Conservation (phyloP, 2,113 vertebrate species). For the Pedetes capensis region DNA sequence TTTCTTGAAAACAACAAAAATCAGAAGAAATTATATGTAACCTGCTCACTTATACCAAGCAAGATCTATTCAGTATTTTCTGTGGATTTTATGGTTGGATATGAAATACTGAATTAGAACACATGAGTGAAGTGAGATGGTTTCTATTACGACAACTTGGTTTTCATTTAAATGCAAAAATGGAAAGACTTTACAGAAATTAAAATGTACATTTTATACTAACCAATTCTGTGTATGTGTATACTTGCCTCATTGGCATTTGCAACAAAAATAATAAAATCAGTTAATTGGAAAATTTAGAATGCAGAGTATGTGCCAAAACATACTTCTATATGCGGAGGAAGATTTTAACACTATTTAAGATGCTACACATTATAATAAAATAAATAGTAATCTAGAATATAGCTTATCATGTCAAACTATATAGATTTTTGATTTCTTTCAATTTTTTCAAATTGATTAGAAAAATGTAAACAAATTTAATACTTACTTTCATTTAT, state of each 20-base stretch:
- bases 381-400: slow-evolving; percentile 2
- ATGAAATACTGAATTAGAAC: slow-evolving; percentile 9
- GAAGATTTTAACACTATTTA: not conserved
- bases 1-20: not conserved
- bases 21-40: not conserved
- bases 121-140: not conserved
- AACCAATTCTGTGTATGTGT: not conserved
- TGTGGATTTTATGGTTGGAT: not conserved
- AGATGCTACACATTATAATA: not conserved
- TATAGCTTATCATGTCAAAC: not conserved
- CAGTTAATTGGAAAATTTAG: not conserved
- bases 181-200: not conserved
- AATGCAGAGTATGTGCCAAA: not conserved
- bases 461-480: not conserved
- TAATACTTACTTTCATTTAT: not conserved
- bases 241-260: not conserved
- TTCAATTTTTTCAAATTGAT: not conserved
- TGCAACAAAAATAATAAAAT: slow-evolving; percentile 19
- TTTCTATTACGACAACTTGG: slow-evolving; percentile 15
- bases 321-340: not conserved
- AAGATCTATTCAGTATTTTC: slow-evolving; percentile 2
- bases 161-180: slow-evolving; percentile 5
- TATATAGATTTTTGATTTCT: not conserved
- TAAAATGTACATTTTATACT: no score
- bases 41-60: not conserved